Evolutionary conservation across 2,797 vertebrate species (phyloP), one percentile per base, ranked within the genome.

Genomic region (Muscicapa comitata): DNA sequence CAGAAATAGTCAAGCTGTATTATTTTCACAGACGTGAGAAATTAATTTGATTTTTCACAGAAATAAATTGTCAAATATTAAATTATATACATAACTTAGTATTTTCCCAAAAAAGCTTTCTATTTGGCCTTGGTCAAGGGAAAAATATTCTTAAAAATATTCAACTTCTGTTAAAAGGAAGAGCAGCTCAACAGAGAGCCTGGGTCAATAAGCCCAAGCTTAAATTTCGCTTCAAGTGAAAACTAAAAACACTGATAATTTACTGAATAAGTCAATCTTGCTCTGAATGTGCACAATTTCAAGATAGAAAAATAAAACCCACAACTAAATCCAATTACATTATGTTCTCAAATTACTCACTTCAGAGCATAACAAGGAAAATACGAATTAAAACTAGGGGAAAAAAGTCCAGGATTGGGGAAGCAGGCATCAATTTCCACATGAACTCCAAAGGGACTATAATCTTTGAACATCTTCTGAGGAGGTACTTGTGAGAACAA

Each of bases 401-500:
- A 2, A 38, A 76, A 23, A 23, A n/a, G 25, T 51, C 73, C 14
- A 2, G 12, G 43, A 81, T 0, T 21, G 18, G 23, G 38, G 73
- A 91, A 85, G 15, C 28, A 76, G 67, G 74, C 89, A 85, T 42
- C 53, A 55, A 23, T 80, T 92, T 88, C 65, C 79, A 78, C 76
- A 79, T 2, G n/a, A 95, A 66, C 37, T 86, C 93, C 86, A 70
- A 53, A 79, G 71, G 85, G 88, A 87, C 91, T 47, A 28, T 18
- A 62, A 96, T 80, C 90, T 89, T 48, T 0, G 15, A 25, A 33
- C 86, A 87, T 84, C 95, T 91, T 90, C 63, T 43, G 31, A 89
- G 51, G 78, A 89, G 57, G 86, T 47, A 82, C 91, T 95, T 94
- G 68, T 68, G 81, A 91, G 86, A 95, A 88, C 42, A 84, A 24